Conservation (phyloP, 2,888 invertebrate genomes). For the Aquatica leii region DNA sequence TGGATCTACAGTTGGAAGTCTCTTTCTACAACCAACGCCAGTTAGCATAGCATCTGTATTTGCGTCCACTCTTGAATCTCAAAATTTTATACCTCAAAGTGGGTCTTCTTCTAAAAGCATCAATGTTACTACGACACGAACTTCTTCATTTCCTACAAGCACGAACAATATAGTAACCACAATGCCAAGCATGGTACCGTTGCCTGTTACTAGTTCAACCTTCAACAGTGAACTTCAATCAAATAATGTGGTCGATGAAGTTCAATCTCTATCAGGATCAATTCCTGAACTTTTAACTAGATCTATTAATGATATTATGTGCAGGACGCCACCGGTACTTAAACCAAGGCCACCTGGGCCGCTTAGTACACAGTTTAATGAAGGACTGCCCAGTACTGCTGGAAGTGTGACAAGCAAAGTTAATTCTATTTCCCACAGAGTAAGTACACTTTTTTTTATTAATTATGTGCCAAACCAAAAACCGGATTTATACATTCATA, state of each 20-base stretch:
- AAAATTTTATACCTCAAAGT: conserved; percentile 53
- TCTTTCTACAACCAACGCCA: conserved; percentile 40
- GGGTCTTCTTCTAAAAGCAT: conserved; percentile 15
- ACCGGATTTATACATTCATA: too few relatives aligned
- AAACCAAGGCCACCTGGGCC: conserved; percentile 62
- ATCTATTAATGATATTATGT: conserved; percentile 52
- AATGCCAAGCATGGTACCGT: background rate
- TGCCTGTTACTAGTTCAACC: background rate
- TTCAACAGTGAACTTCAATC: background rate
- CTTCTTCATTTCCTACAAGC: background rate
- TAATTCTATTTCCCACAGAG: conserved; percentile 58
- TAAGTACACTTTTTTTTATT: conserved; percentile 41
- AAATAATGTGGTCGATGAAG: conserved; percentile 19
- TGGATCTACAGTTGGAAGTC: conserved; percentile 6
- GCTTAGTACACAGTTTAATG: conserved; percentile 58
- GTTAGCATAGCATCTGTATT: background rate
- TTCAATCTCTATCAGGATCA: conserved; percentile 18
- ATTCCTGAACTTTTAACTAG: conserved; percentile 52
- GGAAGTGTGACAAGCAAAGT: conserved; percentile 54
- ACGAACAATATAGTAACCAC: background rate
- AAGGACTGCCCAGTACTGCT: conserved; percentile 53
- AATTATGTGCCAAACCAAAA: background rate
- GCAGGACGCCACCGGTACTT: conserved; percentile 59
- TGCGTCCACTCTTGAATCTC: conserved; percentile 39
- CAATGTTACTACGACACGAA: background rate